Conservation (phyloP, 2,888 invertebrate genomes). For the Cephus rjabovi region DNA sequence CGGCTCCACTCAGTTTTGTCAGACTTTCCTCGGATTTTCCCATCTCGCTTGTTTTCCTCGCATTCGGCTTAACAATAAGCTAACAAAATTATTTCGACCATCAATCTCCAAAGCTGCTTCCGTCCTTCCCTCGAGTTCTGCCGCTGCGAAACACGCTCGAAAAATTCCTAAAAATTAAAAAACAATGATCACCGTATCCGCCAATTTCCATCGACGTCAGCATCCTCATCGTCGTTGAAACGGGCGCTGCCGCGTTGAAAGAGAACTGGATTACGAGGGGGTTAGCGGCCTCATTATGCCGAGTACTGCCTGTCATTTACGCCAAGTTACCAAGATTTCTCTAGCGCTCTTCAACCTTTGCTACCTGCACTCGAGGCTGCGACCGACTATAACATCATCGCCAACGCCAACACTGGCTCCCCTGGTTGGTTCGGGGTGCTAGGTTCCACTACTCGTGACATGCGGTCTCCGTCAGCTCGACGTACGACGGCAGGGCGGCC, state of each 20-base stretch:
- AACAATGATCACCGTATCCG: background rate
- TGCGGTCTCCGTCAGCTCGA: background rate
- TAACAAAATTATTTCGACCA: background rate
- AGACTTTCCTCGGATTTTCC: background rate
- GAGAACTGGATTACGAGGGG: conserved; percentile 34
- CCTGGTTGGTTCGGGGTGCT: background rate
- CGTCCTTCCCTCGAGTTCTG: background rate
- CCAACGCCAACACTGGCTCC: background rate
- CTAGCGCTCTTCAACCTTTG: conserved; percentile 39
- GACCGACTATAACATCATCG: conserved; percentile 25
- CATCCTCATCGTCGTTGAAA: background rate
- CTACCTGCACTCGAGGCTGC: conserved; percentile 34
- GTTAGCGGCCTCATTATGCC: conserved; percentile 47
- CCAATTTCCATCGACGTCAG: background rate
- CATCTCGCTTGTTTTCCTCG: background rate
- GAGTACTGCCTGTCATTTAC: conserved; percentile 50
- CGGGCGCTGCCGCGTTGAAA: conserved; percentile 4
- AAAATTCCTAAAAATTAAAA: background rate
- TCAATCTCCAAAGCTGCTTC: background rate
- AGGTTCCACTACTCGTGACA: background rate
- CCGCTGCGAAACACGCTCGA: background rate
- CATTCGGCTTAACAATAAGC: background rate
- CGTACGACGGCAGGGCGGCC: background rate
- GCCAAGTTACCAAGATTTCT: conserved; percentile 51
- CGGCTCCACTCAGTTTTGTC: background rate